Percentiles rank a stretch among this genome's conserved stretches.
Evolutionary conservation across 2,888 invertebrate species (phyloP).

Genomic region (Ectobius pallidus): DNA sequence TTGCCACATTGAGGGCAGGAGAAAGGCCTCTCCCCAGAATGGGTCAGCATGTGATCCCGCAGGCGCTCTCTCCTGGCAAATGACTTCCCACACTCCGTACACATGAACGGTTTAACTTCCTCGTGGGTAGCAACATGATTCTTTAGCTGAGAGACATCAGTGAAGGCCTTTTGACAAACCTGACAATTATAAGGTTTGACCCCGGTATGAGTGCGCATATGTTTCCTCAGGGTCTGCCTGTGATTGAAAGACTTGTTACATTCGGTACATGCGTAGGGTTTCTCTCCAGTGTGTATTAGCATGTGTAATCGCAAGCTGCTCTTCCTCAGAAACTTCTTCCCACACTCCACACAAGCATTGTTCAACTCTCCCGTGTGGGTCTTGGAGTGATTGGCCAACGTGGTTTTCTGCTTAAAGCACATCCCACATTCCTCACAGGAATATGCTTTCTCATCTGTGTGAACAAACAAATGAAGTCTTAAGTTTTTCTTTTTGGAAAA

Average conservation of each 20-base stretch:
- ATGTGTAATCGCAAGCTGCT: neutral
- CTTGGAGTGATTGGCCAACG: slow-evolving; percentile 49
- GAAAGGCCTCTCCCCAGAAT: slow-evolving; percentile 14
- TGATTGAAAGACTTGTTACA: slow-evolving; percentile 10
- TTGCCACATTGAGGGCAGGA: slow-evolving; percentile 9
- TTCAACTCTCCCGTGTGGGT: slow-evolving; percentile 51
- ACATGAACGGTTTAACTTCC: neutral
- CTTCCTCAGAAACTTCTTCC: slow-evolving; percentile 44
- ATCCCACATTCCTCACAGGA: slow-evolving; percentile 30
- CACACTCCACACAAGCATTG: slow-evolving; percentile 51
- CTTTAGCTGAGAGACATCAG: neutral
- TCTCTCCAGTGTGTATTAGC: slow-evolving; percentile 7
- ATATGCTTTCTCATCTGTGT: slow-evolving; percentile 43
- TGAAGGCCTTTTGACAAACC: slow-evolving; percentile 6
- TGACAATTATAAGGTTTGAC: neutral
- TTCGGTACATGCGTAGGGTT: neutral
- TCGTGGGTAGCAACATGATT: slow-evolving; percentile 7
- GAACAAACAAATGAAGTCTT: slow-evolving; percentile 38
- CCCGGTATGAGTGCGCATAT: slow-evolving; percentile 9
- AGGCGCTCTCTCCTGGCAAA: slow-evolving; percentile 17
- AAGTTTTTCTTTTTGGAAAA: slow-evolving; percentile 41
- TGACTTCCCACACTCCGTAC: slow-evolving; percentile 7
- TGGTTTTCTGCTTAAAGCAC: slow-evolving; percentile 39
- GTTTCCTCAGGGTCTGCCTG: neutral
- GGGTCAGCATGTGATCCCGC: slow-evolving; percentile 2